These are phyloP conservation scores for Sebastes trivittatus DNA, from an alignment of 2,797 vertebrate species.

Conservation along the genomic window DNA sequence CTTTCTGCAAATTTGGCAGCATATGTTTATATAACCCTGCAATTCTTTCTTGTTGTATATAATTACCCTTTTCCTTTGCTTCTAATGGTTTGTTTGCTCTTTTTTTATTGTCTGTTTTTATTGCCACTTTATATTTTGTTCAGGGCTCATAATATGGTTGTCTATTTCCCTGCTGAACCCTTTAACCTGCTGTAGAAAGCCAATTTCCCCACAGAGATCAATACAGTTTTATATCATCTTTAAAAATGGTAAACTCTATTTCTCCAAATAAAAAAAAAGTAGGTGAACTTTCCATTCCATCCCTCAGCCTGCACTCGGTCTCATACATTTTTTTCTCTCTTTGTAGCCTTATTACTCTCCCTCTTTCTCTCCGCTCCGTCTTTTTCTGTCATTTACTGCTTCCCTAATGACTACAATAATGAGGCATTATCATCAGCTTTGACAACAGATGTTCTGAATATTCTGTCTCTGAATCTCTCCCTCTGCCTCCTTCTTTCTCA, in stretches of 20 bases:
- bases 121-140: background rate
- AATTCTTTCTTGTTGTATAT: background rate
- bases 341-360: background rate
- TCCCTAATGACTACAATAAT: slow-evolving; percentile 59
- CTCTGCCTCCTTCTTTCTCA: background rate
- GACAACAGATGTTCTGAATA: slow-evolving; percentile 55
- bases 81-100: slow-evolving; percentile 8
- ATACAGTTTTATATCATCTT: slow-evolving; percentile 33
- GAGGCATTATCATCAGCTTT: slow-evolving; percentile 52
- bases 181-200: slow-evolving; percentile 2
- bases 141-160: background rate
- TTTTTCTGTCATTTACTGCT: slow-evolving; percentile 8
- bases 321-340: background rate
- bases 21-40: background rate
- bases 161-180: slow-evolving; percentile 7
- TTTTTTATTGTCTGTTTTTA: slow-evolving; percentile 23
- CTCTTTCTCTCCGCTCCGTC: background rate
- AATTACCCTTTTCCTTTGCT: background rate
- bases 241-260: slow-evolving; percentile 22
- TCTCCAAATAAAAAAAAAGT: slow-evolving; percentile 16
- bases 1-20: background rate
- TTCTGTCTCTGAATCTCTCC: slow-evolving; percentile 29
- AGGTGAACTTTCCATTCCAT: background rate
- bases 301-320: background rate
- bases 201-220: slow-evolving; percentile 28